These are phyloP conservation scores for Sceliomorpha sp. DNA, from an alignment of 2,888 invertebrate species.

Conservation along the genomic window DNA sequence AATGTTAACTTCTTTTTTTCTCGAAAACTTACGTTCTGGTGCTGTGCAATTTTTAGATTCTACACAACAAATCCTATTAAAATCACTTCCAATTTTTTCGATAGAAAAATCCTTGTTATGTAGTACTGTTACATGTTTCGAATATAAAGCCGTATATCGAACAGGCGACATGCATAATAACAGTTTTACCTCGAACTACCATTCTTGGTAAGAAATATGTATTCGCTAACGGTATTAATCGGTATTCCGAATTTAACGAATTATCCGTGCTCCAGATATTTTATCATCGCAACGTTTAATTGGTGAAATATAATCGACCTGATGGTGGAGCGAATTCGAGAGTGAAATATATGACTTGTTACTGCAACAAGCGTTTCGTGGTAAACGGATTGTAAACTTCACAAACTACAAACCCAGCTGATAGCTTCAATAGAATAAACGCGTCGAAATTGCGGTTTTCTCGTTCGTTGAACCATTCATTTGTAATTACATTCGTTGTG, in stretches of 20 bases:
- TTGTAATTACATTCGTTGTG: constrained; percentile 39
- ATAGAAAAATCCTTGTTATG: too few species aligned
- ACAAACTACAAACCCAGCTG: constrained; percentile 47
- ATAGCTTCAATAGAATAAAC: constrained; percentile 47
- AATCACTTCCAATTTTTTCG: too few species aligned
- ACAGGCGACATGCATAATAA: too few species aligned
- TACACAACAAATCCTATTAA: too few species aligned
- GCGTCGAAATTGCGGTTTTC: constrained; percentile 46
- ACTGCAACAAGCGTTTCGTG: constrained; percentile 45
- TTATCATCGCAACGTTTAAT: constrained; percentile 23
- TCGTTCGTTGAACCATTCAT: constrained; percentile 44
- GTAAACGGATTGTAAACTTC: constrained; percentile 51
- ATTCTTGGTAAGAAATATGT: too few species aligned
- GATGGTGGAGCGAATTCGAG: constrained; percentile 26
- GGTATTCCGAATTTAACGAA: constrained; percentile 3
- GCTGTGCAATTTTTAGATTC: too few species aligned
- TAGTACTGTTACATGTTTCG: too few species aligned
- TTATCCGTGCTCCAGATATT: constrained; percentile 5
- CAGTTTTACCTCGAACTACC: too few species aligned
- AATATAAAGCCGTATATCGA: too few species aligned
- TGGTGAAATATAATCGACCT: constrained; percentile 38
- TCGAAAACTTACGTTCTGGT: too few species aligned
- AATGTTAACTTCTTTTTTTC: too few species aligned
- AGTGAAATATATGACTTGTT: constrained; percentile 54
- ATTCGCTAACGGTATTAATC: too few species aligned